Evolutionary conservation across 1,140 invertebrate genomes (phyloP).

Genomic region (Pachyrhynchus sulphureomaculatus): DNA sequence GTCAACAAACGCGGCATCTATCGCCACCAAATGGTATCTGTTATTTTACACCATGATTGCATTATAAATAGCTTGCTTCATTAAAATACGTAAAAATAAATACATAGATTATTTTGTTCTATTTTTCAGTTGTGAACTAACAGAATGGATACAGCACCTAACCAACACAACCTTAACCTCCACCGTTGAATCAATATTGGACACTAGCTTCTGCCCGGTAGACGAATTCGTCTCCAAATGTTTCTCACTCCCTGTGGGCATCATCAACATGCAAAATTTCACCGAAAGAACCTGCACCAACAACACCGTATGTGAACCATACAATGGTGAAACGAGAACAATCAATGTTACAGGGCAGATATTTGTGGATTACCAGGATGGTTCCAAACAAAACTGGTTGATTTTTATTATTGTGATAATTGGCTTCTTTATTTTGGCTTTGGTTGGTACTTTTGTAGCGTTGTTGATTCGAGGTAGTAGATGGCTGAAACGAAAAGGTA

Average conservation of each 20-base stretch:
- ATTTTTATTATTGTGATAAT: slow-evolving; percentile 44
- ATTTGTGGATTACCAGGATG: slow-evolving; percentile 33
- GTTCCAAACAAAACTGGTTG: slow-evolving; percentile 30
- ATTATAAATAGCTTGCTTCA: too few relatives aligned
- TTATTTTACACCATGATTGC: too few relatives aligned
- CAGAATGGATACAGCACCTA: slow-evolving; percentile 57
- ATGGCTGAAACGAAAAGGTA: slow-evolving; percentile 55
- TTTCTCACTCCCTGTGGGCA: slow-evolving; percentile 63
- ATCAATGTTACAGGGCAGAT: slow-evolving; percentile 51
- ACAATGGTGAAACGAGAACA: slow-evolving; percentile 49
- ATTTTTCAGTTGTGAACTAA: slow-evolving; percentile 58
- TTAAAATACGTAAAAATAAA: too few relatives aligned
- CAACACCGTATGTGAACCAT: slow-evolving; percentile 53
- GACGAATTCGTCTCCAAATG: slow-evolving; percentile 61
- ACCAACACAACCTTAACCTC: slow-evolving; percentile 49
- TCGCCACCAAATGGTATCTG: too few relatives aligned
- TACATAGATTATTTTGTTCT: too few relatives aligned
- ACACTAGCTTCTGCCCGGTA: slow-evolving; percentile 65
- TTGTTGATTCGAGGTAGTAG: slow-evolving; percentile 56
- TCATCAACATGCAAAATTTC: slow-evolving; percentile 64
- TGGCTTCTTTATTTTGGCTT: slow-evolving; percentile 55
- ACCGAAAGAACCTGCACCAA: slow-evolving; percentile 60
- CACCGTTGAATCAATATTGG: slow-evolving; percentile 52
- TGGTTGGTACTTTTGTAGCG: slow-evolving; percentile 54
- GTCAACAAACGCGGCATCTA: too few relatives aligned